phyloP scores from a whole-genome alignment of 2,888 invertebrate species.

The Chrysomela aeneicollis region DNA sequence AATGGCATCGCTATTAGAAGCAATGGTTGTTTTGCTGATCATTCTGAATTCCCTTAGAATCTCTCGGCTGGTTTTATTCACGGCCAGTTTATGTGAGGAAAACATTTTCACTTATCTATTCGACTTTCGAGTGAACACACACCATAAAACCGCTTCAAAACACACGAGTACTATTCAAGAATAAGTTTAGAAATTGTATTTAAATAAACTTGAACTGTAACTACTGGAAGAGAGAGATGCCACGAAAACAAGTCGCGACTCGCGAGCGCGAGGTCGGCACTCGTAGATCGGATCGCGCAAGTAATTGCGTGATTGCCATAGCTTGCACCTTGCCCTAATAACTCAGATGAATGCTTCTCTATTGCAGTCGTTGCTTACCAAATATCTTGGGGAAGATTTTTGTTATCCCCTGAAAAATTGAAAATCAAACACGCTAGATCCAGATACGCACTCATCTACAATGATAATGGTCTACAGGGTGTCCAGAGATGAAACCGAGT shows the following conservation, averaged over 20 bases:
- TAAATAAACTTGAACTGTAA: slow-evolving; percentile 43
- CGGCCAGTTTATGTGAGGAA: slow-evolving; percentile 42
- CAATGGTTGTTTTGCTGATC: slow-evolving; percentile 70
- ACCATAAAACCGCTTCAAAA: background rate
- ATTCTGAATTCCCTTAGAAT: slow-evolving; percentile 50
- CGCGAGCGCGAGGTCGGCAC: too few relatives aligned
- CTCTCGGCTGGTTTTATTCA: slow-evolving; percentile 52
- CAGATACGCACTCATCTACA: too few relatives aligned
- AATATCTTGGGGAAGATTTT: too few relatives aligned
- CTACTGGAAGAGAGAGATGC: slow-evolving; percentile 51
- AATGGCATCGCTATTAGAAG: slow-evolving; percentile 69
- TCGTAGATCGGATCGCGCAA: slow-evolving; percentile 12
- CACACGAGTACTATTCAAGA: slow-evolving; percentile 26
- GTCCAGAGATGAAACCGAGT: too few relatives aligned
- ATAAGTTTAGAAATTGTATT: slow-evolving; percentile 43
- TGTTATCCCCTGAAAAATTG: too few relatives aligned
- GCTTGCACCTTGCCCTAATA: background rate
- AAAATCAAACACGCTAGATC: too few relatives aligned
- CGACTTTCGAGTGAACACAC: slow-evolving; percentile 4
- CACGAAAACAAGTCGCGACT: slow-evolving; percentile 52
- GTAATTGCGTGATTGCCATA: background rate
- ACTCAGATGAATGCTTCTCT: background rate
- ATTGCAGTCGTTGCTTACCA: too few relatives aligned
- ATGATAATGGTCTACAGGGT: too few relatives aligned
- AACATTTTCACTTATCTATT: slow-evolving; percentile 39